Percentiles rank a stretch among this genome's conserved stretches.
Evolutionary conservation across 2,113 vertebrate species (phyloP).

Genomic region (Psilopsiagon aurifrons): DNA sequence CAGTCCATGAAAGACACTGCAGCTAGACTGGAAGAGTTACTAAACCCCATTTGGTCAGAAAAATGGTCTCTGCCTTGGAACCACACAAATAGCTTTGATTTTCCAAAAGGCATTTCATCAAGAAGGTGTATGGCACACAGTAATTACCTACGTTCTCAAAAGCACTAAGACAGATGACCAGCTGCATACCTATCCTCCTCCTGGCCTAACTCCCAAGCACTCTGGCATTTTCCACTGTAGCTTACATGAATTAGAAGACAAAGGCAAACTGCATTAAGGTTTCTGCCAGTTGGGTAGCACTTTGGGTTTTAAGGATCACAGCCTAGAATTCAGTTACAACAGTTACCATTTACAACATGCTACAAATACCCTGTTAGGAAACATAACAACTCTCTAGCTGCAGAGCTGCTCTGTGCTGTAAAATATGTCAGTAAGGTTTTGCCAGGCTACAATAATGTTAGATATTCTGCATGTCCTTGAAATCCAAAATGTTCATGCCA

Average conservation of each 20-base stretch:
- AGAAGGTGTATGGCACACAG: background rate
- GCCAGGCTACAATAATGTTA: background rate
- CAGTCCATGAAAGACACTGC: background rate
- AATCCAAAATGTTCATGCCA: background rate
- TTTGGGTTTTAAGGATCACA: background rate
- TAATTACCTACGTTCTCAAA: slow-evolving; percentile 28
- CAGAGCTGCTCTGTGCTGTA: background rate
- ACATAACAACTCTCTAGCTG: slow-evolving; percentile 10
- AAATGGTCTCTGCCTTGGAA: slow-evolving; percentile 2
- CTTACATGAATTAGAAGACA: slow-evolving; percentile 27
- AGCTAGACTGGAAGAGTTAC: background rate
- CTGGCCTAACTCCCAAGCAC: slow-evolving; percentile 47
- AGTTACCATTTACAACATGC: slow-evolving; percentile 40
- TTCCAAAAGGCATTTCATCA: slow-evolving; percentile 49
- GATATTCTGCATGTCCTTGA: background rate
- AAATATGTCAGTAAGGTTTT: slow-evolving; percentile 1
- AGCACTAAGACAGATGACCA: background rate
- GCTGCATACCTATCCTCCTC: slow-evolving; percentile 55
- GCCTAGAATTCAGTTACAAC: slow-evolving; percentile 11
- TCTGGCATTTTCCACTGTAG: slow-evolving; percentile 37
- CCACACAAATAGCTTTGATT: slow-evolving; percentile 3
- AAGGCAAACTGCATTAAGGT: slow-evolving; percentile 12
- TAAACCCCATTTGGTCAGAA: slow-evolving; percentile 25
- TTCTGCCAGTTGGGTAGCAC: slow-evolving; percentile 17
- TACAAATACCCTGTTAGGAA: slow-evolving; percentile 46